Evolutionary conservation across 2,797 vertebrate species (phyloP), one percentile per base, ranked within the genome.

Genomic region (Heteromormyrus szaboi): DNA sequence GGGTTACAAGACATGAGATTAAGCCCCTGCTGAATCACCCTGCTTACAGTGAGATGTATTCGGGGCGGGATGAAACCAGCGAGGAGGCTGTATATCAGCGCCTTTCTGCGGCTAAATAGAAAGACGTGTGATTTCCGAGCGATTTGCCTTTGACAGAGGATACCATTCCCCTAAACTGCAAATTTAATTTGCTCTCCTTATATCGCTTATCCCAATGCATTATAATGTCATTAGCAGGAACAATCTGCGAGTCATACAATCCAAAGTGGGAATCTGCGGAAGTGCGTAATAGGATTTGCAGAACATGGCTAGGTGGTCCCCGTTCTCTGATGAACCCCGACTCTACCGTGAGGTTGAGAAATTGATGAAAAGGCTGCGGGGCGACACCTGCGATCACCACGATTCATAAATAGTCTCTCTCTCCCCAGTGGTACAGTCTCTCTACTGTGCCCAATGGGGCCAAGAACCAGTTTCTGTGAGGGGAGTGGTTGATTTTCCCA

Each of bases 331-430:
- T 94, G 92, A 93, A 90, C 87, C 88, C 76, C 91, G 93, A 93
- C 92, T 91, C 51, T 90, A 93, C 94, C 93, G 93, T 91, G 90
- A 91, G 94, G 94, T 93, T 19, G 5, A 90, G 93, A 94, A 95
- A 94, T 95, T 93, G 92, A 95, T 94, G 76, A 94, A 91, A 86
- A 86, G 62, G 29, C 81, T 11, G 44, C 2, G 84, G 79, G 92
- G 91, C 91, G 90, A 90, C 91, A 92, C 90, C 85, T 89, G 86
- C 92, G 90, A 91, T 93, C 93, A 91, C 94, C 93, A 94, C 88
- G 85, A 90, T 93, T 92, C 89, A 93, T 93, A 94, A 94, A 95
- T 93, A 87, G 89, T 83, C 83, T 51, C 88, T 54, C 91, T 91
- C 91, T 90, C 90, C 4, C 0, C 2, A 22, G 4, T 44, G 14